These are phyloP conservation scores for Pipra filicauda DNA, from an alignment of 2,113 vertebrate species.

Conservation along the genomic window DNA sequence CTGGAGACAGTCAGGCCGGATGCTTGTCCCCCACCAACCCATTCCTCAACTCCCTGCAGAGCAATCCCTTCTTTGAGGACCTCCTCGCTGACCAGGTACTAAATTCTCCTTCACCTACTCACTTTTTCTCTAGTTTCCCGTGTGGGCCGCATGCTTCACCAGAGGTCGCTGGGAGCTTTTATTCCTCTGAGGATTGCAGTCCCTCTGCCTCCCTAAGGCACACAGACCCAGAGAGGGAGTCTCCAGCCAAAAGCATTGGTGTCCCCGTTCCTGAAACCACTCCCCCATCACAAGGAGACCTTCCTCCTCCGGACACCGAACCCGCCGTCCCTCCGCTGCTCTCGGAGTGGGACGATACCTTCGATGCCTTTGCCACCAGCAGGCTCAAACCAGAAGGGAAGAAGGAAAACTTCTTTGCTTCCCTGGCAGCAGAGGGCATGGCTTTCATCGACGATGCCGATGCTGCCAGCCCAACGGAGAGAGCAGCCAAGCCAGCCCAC, in stretches of 20 bases:
- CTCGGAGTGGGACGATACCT: constrained; percentile 84
- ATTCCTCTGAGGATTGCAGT: constrained; percentile 47
- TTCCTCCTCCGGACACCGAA: constrained; percentile 1
- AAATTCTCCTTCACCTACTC: constrained; percentile 85
- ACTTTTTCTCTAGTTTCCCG: constrained; percentile 86
- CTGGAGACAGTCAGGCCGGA: constrained; percentile 64
- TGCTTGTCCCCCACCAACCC: constrained; percentile 82
- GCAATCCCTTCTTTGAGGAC: constrained; percentile 88
- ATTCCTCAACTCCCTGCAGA: constrained; percentile 85
- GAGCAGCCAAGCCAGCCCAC: rapidly evolving
- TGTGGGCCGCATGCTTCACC: constrained; percentile 71
- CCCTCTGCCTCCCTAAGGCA: constrained; percentile 47
- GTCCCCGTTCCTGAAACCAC: constrained; percentile 70
- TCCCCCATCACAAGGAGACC: constrained; percentile 51
- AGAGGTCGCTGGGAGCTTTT: constrained; percentile 65
- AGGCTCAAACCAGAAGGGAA: constrained; percentile 74
- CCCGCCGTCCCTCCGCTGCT: constrained; percentile 33
- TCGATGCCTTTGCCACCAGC: constrained; percentile 84
- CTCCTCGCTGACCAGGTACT: constrained; percentile 77
- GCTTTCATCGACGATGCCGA: not conserved
- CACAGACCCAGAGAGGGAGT: constrained; percentile 59
- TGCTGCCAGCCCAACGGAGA: not conserved
- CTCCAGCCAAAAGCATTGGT: not conserved
- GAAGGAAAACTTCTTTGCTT: constrained; percentile 16
- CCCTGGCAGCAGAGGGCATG: constrained; percentile 38